Base-by-base conservation (phyloP, 2,113 vertebrate genomes). In the Tupaia chinensis region DNA sequence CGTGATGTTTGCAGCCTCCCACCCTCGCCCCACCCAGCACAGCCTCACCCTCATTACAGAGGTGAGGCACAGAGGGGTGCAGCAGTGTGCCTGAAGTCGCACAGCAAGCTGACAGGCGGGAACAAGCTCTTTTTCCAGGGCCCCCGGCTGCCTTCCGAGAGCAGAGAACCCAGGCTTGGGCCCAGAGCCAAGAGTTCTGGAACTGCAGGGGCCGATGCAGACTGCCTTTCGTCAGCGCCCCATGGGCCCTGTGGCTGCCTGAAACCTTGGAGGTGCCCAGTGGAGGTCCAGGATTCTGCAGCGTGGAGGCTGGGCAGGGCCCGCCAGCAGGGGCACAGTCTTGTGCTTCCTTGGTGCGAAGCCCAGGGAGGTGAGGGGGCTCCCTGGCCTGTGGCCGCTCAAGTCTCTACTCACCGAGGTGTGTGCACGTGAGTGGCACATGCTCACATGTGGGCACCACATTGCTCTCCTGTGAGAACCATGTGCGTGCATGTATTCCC, bases 51-150 rank as follows among this genome's bases (percentile, higher is more conserved):
- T 44, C 44, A 5, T 44, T 44, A 44, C 44, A 44, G 44, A 44
- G 78, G 70, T 10, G 23, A 77, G 22, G 56, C 69, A 77, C 84
- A 97, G 97, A 97, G 74, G 74, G 89, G 44, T 27, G 16, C 23
- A 76, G 78, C 29, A 93, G 54, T 17, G 92, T 95, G 22, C n/a
- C 90, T 65, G 27, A 81, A 88, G 61, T 90, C 89, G 87, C 96
- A 95, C 87, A 97, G 96, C 80, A 87, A 69, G 44, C 86, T 88
- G 32, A 65, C 70, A 89, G 77, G 78, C 63, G 58, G 61, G 74
- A 93, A 82, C 58, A 81, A 92, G 73, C 27, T 25, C 9, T 65
- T 22, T 68, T 89, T n/a, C 29, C 56, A 65, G 3, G 78, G 70
- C 32, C 54, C 29, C 56, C 22, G 65, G 60, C 66, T 84, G 66